These are phyloP conservation scores for Neomonachus schauinslandi DNA, from an alignment of 2,113 vertebrate species.

Conservation along the genomic window DNA sequence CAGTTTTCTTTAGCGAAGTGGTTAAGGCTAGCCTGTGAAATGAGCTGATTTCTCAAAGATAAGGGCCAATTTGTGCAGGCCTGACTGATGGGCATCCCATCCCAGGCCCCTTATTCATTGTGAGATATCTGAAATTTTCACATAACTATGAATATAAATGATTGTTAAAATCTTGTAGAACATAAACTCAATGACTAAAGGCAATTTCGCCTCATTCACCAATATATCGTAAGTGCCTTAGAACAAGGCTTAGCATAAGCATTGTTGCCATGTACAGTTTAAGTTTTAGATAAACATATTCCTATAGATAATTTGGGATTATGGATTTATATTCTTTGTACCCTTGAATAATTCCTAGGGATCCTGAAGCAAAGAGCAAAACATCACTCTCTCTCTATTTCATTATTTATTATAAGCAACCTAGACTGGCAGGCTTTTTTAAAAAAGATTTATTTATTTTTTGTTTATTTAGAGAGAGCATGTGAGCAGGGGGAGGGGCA, in stretches of 20 bases:
- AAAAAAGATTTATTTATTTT: neutral
- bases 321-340: neutral
- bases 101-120: neutral
- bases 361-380: neutral
- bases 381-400: neutral
- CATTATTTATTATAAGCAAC: neutral
- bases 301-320: neutral
- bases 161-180: neutral
- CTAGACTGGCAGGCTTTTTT: neutral
- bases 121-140: conserved; percentile 5
- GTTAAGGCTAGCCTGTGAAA: neutral
- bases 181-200: neutral
- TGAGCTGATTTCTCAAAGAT: neutral
- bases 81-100: neutral
- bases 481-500: neutral
- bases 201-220: neutral
- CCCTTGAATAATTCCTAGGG: neutral
- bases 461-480: neutral
- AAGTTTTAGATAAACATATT: neutral
- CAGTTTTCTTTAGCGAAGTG: neutral
- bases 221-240: neutral
- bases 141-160: neutral
- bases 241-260: neutral
- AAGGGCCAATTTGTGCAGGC: neutral
- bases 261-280: neutral